These are phyloP conservation scores for Garrulus glandarius DNA, from an alignment of 2,797 vertebrate genomes.

Conservation along the genomic window DNA sequence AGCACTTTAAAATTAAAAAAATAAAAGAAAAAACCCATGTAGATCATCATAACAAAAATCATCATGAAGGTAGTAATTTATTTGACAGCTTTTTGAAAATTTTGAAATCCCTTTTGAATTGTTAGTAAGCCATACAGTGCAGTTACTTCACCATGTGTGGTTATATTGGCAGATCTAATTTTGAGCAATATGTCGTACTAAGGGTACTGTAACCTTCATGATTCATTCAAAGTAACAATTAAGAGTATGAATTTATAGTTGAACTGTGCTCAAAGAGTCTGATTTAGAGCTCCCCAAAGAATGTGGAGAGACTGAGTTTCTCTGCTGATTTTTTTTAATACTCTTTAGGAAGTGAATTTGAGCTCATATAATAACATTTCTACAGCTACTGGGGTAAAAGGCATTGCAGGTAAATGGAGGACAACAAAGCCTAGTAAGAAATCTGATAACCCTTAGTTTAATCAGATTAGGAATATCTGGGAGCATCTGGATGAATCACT, in stretches of 20 bases:
- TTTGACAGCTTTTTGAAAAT: not conserved
- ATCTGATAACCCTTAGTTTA: not conserved
- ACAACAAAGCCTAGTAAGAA: not conserved
- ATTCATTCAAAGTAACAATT: not conserved
- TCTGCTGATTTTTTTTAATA: not conserved
- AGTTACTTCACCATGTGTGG: not conserved
- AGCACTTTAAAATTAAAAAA: not conserved
- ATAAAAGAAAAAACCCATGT: accelerated
- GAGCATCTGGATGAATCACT: not conserved
- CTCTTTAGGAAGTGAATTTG: not conserved
- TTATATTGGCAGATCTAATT: not conserved
- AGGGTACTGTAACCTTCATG: not conserved
- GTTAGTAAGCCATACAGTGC: not conserved
- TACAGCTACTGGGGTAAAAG: not conserved
- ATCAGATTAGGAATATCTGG: not conserved
- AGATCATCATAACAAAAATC: not conserved
- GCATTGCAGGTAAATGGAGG: not conserved
- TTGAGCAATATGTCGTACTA: not conserved
- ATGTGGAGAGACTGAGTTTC: not conserved
- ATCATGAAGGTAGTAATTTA: not conserved
- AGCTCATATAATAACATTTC: not conserved
- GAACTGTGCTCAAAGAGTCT: not conserved
- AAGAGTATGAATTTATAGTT: not conserved
- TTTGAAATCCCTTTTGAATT: not conserved
- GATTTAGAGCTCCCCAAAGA: not conserved